phyloP scores from a whole-genome alignment of 2,113 vertebrate genomes.

The Austrofundulus limnaeus region DNA sequence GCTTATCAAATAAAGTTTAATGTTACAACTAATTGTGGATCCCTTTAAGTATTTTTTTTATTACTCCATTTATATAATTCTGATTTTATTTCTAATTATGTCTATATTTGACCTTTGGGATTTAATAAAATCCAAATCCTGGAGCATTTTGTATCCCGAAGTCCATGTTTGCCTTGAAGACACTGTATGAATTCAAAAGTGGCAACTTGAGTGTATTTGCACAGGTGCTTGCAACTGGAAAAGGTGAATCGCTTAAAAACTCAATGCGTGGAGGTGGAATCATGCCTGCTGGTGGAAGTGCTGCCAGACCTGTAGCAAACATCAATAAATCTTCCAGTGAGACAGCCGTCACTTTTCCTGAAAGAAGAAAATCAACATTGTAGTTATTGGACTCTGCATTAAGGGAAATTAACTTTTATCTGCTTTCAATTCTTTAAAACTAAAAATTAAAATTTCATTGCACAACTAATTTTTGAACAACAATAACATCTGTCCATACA shows the following conservation, averaged over 20 bases:
- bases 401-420: neutral
- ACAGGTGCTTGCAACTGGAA: neutral
- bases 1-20: no score
- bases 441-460: neutral
- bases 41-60: no score
- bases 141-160: conserved; percentile 3
- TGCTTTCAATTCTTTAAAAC: neutral
- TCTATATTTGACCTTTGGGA: neutral
- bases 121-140: neutral
- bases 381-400: neutral
- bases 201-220: neutral
- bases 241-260: conserved; percentile 4
- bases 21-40: no score
- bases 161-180: conserved; percentile 1
- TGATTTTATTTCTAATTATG: no score
- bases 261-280: neutral
- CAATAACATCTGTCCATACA: neutral
- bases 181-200: neutral
- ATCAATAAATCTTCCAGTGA: neutral
- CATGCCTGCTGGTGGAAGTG: neutral
- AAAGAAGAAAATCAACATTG: neutral
- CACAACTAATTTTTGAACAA: neutral
- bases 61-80: no score
- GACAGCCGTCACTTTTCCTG: neutral
- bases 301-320: neutral